These are phyloP conservation scores for Falco biarmicus DNA, from an alignment of 2,797 vertebrate species.

Conservation along the genomic window DNA sequence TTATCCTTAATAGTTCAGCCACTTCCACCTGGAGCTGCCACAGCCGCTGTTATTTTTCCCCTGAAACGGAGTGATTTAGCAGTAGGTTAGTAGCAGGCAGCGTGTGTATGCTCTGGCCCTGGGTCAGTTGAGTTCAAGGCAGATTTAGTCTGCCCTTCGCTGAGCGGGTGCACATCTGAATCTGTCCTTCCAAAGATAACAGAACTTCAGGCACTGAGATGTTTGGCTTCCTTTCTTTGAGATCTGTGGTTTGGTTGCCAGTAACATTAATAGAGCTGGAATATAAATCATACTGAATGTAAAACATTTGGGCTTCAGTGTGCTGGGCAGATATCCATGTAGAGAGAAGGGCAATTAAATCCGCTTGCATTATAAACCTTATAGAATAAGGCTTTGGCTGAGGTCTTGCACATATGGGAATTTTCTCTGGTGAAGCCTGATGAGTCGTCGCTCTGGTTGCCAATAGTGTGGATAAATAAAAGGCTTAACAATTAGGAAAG, in stretches of 20 bases:
- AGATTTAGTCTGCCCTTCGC: slow-evolving; percentile 18
- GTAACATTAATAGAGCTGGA: slow-evolving; percentile 15
- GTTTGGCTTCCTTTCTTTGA: slow-evolving; percentile 24
- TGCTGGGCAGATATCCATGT: slow-evolving; percentile 41
- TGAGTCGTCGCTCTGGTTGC: not conserved
- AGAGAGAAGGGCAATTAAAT: slow-evolving; percentile 64
- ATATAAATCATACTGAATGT: slow-evolving; percentile 37
- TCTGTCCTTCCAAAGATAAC: not conserved
- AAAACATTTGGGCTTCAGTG: slow-evolving; percentile 48
- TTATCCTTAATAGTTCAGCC: not conserved
- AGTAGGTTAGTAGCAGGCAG: not conserved
- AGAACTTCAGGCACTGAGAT: slow-evolving; percentile 10
- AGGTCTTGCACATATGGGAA: slow-evolving; percentile 42
- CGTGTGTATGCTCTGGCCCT: not conserved
- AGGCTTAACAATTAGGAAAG: slow-evolving; percentile 37
- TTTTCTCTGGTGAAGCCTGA: slow-evolving; percentile 47
- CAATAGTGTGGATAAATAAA: slow-evolving; percentile 26
- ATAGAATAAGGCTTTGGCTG: slow-evolving; percentile 44
- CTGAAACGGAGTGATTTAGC: not conserved
- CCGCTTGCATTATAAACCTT: slow-evolving; percentile 45
- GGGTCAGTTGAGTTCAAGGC: not conserved
- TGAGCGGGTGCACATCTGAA: not conserved
- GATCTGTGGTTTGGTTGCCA: slow-evolving; percentile 27
- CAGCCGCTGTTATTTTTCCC: rapidly evolving
- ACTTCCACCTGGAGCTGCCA: not conserved